A percentile compares a stretch with the other conserved stretches of the same genome.
Evolutionary conservation across 2,113 vertebrate genomes (phyloP).

Genomic region (Antechinus flavipes): DNA sequence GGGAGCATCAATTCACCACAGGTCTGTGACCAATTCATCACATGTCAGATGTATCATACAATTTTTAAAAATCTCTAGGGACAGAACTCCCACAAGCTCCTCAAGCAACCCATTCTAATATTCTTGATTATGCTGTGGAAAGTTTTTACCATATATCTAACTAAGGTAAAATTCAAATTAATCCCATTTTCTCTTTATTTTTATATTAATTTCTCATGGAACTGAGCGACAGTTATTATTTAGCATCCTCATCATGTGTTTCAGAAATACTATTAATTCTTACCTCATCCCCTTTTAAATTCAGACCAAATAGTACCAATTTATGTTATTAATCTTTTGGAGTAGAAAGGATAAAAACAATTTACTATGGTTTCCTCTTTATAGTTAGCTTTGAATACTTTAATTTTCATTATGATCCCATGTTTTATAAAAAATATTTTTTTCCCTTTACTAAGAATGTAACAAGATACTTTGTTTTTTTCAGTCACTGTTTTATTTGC

Average conservation of each 20-base stretch:
- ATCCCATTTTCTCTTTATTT: conserved; percentile 53
- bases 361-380: not conserved
- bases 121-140: conserved; percentile 45
- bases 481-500: conserved; percentile 13
- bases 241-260: conserved; percentile 44
- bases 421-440: conserved; percentile 39
- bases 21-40: conserved; percentile 64
- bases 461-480: not conserved
- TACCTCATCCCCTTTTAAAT: conserved; percentile 25
- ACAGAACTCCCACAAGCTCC: conserved; percentile 48
- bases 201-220: conserved; percentile 44
- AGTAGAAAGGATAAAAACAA: conserved; percentile 9
- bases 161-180: conserved; percentile 51
- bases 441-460: conserved; percentile 10
- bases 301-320: conserved; percentile 31
- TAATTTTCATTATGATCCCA: not conserved
- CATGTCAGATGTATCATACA: conserved; percentile 60
- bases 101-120: conserved; percentile 23
- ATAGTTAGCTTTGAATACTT: conserved; percentile 14
- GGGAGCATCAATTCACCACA: conserved; percentile 70
- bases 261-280: conserved; percentile 53
- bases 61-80: conserved; percentile 52
- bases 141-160: conserved; percentile 53
- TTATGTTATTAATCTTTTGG: conserved; percentile 36
- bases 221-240: conserved; percentile 55